Evolutionary conservation across 2,797 vertebrate genomes (phyloP).

Genomic region (Falco peregrinus): DNA sequence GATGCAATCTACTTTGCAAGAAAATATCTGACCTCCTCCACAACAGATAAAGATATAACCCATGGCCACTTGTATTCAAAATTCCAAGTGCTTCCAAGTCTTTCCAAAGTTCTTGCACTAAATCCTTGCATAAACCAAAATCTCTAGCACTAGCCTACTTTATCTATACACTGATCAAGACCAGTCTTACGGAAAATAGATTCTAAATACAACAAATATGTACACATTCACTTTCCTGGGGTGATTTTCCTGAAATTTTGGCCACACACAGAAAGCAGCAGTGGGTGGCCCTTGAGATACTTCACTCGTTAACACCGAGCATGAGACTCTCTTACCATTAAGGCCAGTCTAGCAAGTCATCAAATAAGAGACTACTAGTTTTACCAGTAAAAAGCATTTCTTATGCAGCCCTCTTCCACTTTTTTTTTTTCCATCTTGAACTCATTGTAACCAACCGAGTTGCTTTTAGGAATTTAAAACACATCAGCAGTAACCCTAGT

Average conservation of each 20-base stretch:
- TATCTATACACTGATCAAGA: not conserved
- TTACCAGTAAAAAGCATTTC: conserved; percentile 17
- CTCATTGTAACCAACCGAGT: not conserved
- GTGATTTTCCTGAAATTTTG: not conserved
- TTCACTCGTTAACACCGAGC: not conserved
- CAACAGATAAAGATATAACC: not conserved
- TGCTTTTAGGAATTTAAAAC: not conserved
- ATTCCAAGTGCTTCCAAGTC: not conserved
- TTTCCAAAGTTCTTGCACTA: not conserved
- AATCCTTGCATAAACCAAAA: not conserved
- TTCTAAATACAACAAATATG: not conserved
- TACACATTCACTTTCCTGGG: not conserved
- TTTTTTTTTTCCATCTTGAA: not conserved
- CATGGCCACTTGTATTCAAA: not conserved
- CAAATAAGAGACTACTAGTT: conserved; percentile 23
- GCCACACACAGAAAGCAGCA: not conserved
- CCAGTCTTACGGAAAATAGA: not conserved
- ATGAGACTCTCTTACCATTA: not conserved
- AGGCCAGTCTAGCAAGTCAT: conserved; percentile 33
- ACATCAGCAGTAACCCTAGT: not conserved
- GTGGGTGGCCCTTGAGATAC: not conserved
- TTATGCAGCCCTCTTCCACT: not conserved
- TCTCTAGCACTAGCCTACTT: not conserved
- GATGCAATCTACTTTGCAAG: not conserved
- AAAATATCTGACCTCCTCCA: not conserved